phyloP scores from a whole-genome alignment of 2,113 vertebrate genomes.

The Lampris incognitus region DNA sequence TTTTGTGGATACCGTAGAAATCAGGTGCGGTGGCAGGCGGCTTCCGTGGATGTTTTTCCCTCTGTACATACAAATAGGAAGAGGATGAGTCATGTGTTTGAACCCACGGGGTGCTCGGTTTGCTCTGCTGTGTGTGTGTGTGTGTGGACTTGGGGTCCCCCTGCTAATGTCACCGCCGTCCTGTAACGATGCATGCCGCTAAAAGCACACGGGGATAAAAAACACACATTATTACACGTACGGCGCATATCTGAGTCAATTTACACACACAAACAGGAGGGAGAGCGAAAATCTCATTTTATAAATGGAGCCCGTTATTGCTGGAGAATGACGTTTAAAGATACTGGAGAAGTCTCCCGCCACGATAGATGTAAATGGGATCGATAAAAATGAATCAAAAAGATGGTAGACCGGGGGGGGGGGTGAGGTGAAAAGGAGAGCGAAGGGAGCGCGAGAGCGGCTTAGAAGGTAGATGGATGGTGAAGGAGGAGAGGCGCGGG shows the following conservation, averaged over 20 bases:
- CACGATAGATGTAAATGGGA: constrained; percentile 66
- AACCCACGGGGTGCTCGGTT: constrained; percentile 66
- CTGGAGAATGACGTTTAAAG: constrained; percentile 55
- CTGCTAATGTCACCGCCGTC: constrained; percentile 63
- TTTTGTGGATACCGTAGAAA: constrained; percentile 42
- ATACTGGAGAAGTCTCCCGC: constrained; percentile 20
- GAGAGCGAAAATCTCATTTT: constrained; percentile 44
- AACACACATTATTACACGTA: constrained; percentile 6
- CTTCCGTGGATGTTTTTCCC: constrained; percentile 36
- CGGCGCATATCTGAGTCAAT: constrained; percentile 26
- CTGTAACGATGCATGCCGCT: constrained; percentile 51
- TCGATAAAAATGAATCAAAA: constrained; percentile 76
- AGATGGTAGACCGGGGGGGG: constrained; percentile 59
- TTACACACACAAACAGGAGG: constrained; percentile 25
- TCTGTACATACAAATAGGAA: constrained; percentile 54
- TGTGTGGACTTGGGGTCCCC: constrained; percentile 58
- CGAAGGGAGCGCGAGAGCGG: constrained; percentile 52
- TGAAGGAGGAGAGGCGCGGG: constrained; percentile 33
- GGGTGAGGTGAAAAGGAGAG: constrained; percentile 75
- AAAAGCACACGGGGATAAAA: background rate
- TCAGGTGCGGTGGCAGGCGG: constrained; percentile 38
- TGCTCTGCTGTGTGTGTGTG: constrained; percentile 45
- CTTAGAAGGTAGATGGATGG: constrained; percentile 77
- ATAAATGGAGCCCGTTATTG: constrained; percentile 62
- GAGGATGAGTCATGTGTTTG: constrained; percentile 70